These are phyloP conservation scores for Drosophila leontia DNA, from an alignment of 1,140 invertebrate species.

Conservation along the genomic window DNA sequence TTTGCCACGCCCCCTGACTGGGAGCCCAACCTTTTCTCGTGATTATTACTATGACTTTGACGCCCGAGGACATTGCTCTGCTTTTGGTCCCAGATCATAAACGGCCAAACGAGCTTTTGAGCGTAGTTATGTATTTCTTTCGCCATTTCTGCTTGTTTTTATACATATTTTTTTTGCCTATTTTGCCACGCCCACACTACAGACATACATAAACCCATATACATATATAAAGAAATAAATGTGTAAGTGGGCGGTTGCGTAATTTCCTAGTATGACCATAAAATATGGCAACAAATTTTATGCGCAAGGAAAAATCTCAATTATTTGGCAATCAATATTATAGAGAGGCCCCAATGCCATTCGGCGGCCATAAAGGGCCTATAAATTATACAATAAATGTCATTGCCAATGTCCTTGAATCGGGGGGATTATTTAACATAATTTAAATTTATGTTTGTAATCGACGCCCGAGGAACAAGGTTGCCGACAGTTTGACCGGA, in stretches of 20 bases:
- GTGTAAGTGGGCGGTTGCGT: constrained; percentile 30
- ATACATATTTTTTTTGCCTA: constrained; percentile 12
- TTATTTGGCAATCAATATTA: constrained; percentile 83
- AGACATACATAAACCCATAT: constrained; percentile 9
- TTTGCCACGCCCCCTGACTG: constrained; percentile 51
- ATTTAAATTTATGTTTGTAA: constrained; percentile 80
- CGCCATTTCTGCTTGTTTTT: constrained; percentile 13
- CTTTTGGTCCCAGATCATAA: constrained; percentile 56
- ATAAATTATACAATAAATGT: constrained; percentile 81
- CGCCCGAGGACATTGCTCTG: constrained; percentile 35
- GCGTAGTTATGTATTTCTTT: constrained; percentile 55
- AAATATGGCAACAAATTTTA: constrained; percentile 70
- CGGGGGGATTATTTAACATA: constrained; percentile 69
- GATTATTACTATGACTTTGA: constrained; percentile 79
- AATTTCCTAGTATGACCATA: constrained; percentile 50
- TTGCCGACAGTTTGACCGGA: constrained; percentile 38
- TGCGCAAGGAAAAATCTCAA: constrained; percentile 71
- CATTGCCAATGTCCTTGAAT: constrained; percentile 68
- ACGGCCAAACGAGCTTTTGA: constrained; percentile 69
- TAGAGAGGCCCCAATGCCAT: constrained; percentile 30
- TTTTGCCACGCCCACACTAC: constrained; percentile 24
- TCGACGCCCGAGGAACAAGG: constrained; percentile 49
- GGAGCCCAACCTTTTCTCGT: constrained; percentile 63
- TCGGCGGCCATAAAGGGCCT: constrained; percentile 64
- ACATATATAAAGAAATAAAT: neutral